Conservation (phyloP, 2,888 invertebrate genomes). For the Troides aeacus region DNA sequence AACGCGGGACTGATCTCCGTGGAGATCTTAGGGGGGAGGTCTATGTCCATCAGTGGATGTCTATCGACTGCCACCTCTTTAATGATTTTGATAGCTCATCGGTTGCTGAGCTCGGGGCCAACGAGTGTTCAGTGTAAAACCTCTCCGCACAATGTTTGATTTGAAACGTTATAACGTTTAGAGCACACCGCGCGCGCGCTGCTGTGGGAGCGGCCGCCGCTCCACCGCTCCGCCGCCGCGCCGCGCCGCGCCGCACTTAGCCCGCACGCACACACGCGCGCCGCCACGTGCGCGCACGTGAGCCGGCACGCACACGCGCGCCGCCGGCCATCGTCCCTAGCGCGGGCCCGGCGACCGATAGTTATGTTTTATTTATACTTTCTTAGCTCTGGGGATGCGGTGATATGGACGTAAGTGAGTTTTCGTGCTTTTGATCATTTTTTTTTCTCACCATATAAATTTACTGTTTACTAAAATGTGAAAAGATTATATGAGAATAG, state of each 20-base stretch:
- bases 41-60: no score
- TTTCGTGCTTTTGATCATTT: conserved; percentile 28
- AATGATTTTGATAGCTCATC: no score
- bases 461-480: not conserved
- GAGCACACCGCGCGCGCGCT: conserved; percentile 26
- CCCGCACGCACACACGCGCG: conserved; percentile 51
- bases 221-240: conserved; percentile 26
- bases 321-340: conserved; percentile 72
- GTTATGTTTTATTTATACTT: conserved; percentile 79
- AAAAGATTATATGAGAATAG: no score
- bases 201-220: conserved; percentile 45
- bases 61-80: no score
- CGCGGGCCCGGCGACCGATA: conserved; percentile 50
- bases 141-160: not conserved
- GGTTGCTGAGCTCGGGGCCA: no score
- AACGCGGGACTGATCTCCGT: no score
- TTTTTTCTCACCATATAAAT: not conserved
- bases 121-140: no score
- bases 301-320: conserved; percentile 50
- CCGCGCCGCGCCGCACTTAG: conserved; percentile 54
- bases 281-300: conserved; percentile 59
- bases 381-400: conserved; percentile 58
- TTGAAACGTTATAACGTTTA: not conserved
- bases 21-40: no score
- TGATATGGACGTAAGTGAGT: conserved; percentile 49